phyloP scores from a whole-genome alignment of 2,888 invertebrate species.

The Eilema caniola region DNA sequence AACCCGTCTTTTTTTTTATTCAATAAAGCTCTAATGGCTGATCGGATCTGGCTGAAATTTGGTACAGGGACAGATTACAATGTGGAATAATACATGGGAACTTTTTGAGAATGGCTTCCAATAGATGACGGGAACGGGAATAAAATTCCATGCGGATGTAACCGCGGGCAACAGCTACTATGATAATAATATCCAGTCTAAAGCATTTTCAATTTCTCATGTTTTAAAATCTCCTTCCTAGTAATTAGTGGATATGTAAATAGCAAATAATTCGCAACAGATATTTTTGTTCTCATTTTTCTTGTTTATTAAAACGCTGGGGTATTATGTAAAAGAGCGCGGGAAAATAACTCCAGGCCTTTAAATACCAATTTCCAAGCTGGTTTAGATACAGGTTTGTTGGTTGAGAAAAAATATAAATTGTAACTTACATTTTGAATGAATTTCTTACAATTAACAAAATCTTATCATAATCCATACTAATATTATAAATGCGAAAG shows the following conservation, averaged over 20 bases:
- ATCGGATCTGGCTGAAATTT: too few species aligned
- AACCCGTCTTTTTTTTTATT: too few species aligned
- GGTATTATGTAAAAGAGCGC: conserved; percentile 17
- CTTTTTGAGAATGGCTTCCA: too few species aligned
- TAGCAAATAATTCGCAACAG: background rate
- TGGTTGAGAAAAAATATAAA: conserved; percentile 1
- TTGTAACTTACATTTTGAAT: conserved; percentile 18
- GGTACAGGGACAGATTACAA: too few species aligned
- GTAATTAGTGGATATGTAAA: conserved; percentile 23
- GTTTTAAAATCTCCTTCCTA: conserved; percentile 15
- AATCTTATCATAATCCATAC: background rate
- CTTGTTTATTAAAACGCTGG: conserved; percentile 15
- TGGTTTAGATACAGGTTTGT: conserved; percentile 18
- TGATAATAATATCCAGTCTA: background rate
- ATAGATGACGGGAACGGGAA: too few species aligned
- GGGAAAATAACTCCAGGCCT: conserved; percentile 22
- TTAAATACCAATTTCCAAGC: conserved; percentile 18
- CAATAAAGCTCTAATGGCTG: too few species aligned
- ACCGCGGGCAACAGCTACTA: background rate
- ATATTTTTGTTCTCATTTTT: conserved; percentile 19
- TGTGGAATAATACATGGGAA: too few species aligned
- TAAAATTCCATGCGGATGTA: too few species aligned
- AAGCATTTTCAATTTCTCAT: conserved; percentile 10
- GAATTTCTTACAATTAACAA: conserved; percentile 14
- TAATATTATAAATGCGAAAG: too few species aligned